Base-by-base conservation (phyloP, 2,113 vertebrate species). In the Crypturellus undulatus region DNA sequence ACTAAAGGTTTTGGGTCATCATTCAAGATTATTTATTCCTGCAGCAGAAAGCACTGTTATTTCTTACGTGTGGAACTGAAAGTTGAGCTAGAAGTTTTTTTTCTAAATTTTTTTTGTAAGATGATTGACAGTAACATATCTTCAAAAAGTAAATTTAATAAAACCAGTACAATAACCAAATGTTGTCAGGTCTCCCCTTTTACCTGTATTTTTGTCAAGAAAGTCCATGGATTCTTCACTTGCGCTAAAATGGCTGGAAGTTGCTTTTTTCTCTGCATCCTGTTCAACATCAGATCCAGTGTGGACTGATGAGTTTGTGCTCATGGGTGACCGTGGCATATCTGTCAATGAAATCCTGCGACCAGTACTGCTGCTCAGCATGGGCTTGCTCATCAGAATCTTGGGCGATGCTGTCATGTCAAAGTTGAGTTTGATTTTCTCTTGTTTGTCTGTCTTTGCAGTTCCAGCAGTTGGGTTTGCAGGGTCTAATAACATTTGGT, bases 201-300 rank as follows among this genome's bases (percentile, higher is more conserved):
- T 93, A 98, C 98, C 98, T 98, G 98, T 98, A 70, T 96, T 98
- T 94, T 98, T 98, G 97, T 99, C 99, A 68, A 98, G 98, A 80
- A 98, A 99, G 96, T 99, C 99, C 99, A 99, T 99, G 36, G 99
- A 99, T 94, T 99, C 99, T 97, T 99, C 99, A 65, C 99, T 99
- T 16, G 99, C 99, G 67, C 99, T 99, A 96, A 99, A 99, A 96
- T 99, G 99, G 96, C 99, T 99, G 26, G 98, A 98, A 9, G 97
- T 97, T 82, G 98, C 98, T 97, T 99, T 99, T 97, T 99, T 99
- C 81, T 99, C 99, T 0, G 98, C 94, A 3, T 99, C 99, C 96
- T 99, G 99, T 96, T 99, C 99, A 73, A 98, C 98, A 42, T 99
- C 99, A 1, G 99, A 99, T 43, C 99, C 99, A 2, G 99, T 99